These are phyloP conservation scores for Pithys albifrons DNA, from an alignment of 2,113 vertebrate genomes.

Conservation along the genomic window DNA sequence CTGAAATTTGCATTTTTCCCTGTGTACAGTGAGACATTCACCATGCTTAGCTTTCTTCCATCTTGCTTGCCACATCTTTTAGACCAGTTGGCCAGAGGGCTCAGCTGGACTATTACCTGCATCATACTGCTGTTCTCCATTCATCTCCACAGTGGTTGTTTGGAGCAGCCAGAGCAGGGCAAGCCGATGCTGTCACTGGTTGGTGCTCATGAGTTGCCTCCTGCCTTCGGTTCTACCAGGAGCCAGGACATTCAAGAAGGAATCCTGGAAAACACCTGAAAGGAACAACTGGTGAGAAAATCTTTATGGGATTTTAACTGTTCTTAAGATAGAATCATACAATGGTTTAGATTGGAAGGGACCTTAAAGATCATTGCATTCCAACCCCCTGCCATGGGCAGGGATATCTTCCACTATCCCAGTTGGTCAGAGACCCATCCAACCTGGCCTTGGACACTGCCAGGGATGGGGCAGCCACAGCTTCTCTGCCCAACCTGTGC, in stretches of 20 bases:
- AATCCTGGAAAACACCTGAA: constrained; percentile 32
- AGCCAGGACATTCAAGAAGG: constrained; percentile 29
- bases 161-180: constrained; percentile 19
- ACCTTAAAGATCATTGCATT: not conserved
- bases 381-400: not conserved
- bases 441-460: not conserved
- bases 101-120: not conserved
- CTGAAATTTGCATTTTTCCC: not conserved
- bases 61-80: not conserved
- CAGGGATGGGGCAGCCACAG: not conserved
- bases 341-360: not conserved
- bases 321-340: not conserved
- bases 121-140: constrained; percentile 79
- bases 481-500: not conserved
- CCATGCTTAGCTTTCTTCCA: not conserved
- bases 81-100: not conserved
- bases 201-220: constrained; percentile 48
- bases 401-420: not conserved
- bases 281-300: not conserved
- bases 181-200: not conserved
- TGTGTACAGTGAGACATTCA: not conserved
- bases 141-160: constrained; percentile 75
- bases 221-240: not conserved
- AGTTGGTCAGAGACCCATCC: not conserved
- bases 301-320: not conserved